A percentile compares a stretch with the other conserved stretches of the same genome.
These are phyloP conservation scores for Premnoplex brunnescens DNA, from an alignment of 2,797 vertebrate genomes.

Conservation along the genomic window DNA sequence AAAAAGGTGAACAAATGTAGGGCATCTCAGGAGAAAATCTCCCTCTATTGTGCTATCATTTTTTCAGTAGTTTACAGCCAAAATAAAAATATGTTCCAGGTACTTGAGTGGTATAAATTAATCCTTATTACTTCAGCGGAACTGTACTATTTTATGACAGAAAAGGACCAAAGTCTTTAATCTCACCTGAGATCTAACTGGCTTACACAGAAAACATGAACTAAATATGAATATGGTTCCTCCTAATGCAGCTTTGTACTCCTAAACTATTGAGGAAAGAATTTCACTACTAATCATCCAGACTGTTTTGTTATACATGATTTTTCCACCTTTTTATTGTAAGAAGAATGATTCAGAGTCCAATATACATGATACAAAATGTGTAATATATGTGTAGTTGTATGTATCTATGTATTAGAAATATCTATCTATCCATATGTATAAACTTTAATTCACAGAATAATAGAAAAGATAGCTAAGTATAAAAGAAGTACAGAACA, in stretches of 20 bases:
- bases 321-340: background rate
- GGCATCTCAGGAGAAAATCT: background rate
- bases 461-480: background rate
- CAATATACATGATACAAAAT: background rate
- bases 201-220: background rate
- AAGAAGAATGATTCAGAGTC: background rate
- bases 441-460: background rate
- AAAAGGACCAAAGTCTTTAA: background rate
- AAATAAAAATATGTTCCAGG: background rate
- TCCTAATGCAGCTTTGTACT: background rate
- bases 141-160: background rate
- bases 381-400: background rate
- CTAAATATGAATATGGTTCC: background rate
- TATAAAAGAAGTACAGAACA: background rate
- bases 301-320: background rate
- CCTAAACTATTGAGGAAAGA: background rate
- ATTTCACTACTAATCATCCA: background rate
- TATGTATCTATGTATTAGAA: background rate
- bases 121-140: background rate
- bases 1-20: background rate
- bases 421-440: background rate
- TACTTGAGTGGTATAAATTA: background rate
- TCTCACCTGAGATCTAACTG: background rate
- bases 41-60: background rate
- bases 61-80: background rate